phyloP scores from a whole-genome alignment of 1,140 invertebrate species.

The Camponotus vicinus region DNA sequence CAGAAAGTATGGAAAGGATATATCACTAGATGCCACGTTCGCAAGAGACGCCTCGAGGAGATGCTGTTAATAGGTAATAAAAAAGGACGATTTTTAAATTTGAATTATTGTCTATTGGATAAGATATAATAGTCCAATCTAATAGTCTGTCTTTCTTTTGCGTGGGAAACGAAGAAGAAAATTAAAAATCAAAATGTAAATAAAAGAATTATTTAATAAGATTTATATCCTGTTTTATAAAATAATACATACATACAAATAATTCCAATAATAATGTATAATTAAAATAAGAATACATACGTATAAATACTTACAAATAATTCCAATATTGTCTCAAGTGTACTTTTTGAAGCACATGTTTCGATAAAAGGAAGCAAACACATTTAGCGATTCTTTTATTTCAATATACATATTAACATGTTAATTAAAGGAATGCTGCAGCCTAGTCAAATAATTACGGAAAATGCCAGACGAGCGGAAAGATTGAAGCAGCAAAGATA shows the following conservation, averaged over 20 bases:
- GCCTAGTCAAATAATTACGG: conserved; percentile 78
- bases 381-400: neutral
- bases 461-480: conserved; percentile 79
- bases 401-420: neutral
- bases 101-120: neutral
- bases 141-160: no score
- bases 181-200: no score
- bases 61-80: conserved; percentile 93
- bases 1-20: conserved; percentile 94
- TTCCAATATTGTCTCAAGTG: no score
- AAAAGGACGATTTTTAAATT: neutral
- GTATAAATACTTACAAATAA: no score
- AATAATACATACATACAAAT: no score
- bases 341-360: neutral
- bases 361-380: neutral
- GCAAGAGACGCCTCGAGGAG: conserved; percentile 91
- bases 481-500: conserved; percentile 88
- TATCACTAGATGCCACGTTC: conserved; percentile 89
- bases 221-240: no score
- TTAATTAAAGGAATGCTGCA: conserved; percentile 84
- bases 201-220: no score
- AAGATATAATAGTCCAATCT: neutral
- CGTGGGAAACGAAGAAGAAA: no score
- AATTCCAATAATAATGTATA: no score
- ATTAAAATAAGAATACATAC: no score